A percentile compares a stretch with the other conserved stretches of the same genome.
These are phyloP conservation scores for Amphilophus citrinellus DNA, from an alignment of 2,113 vertebrate genomes.

Conservation along the genomic window DNA sequence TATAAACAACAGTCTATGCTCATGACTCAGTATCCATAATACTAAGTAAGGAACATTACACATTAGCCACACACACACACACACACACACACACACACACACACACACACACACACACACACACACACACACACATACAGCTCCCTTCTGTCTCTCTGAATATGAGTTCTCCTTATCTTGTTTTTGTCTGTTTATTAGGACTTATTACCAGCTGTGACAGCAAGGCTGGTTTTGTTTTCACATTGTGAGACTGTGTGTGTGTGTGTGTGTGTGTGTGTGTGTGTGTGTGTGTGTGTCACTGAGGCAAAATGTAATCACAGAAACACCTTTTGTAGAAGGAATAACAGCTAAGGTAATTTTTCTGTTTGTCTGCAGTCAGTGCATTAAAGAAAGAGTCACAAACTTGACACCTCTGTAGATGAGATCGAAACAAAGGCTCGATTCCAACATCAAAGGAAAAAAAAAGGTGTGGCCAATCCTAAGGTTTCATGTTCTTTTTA, in stretches of 20 bases:
- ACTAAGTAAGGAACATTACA: background rate
- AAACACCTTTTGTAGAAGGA: background rate
- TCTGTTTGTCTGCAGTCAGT: background rate
- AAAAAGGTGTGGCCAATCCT: background rate
- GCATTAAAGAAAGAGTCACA: background rate
- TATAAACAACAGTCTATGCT: background rate
- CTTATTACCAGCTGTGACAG: background rate
- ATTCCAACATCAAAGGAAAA: background rate
- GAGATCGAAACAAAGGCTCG: background rate
- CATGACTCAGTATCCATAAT: background rate
- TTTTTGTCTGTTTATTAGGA: conserved; percentile 13
- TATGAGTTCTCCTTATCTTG: background rate
- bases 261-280: background rate
- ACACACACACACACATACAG: no score
- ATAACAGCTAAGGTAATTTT: background rate
- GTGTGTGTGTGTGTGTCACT: background rate
- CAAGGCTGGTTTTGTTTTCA: background rate
- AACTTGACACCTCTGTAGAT: background rate
- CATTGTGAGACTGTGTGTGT: background rate
- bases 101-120: no score
- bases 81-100: background rate
- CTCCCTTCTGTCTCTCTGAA: background rate
- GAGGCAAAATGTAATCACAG: background rate
- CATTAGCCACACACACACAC: background rate
- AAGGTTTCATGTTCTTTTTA: background rate